phyloP scores from a whole-genome alignment of 2,797 vertebrate genomes.

The Anabacerthia variegaticeps region DNA sequence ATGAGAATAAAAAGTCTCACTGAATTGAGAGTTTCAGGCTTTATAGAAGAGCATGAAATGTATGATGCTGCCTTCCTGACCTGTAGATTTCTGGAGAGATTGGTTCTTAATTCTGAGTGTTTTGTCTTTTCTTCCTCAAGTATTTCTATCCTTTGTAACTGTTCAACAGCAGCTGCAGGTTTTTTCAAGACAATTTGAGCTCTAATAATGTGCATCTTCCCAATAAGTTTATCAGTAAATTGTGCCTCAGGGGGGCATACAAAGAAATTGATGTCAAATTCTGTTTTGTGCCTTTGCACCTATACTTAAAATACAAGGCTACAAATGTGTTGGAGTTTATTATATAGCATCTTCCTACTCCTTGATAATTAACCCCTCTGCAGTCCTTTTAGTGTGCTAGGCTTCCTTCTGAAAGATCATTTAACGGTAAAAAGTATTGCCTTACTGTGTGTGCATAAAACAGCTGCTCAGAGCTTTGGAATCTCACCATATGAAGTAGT shows the following conservation, averaged over 20 bases:
- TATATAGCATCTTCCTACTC: background rate
- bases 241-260: rapidly evolving
- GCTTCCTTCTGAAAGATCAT: background rate
- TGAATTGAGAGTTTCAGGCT: background rate
- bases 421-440: background rate
- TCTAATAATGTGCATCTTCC: background rate
- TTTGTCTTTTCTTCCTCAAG: background rate
- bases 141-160: background rate
- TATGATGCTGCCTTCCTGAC: background rate
- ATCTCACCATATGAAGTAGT: background rate
- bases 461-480: background rate
- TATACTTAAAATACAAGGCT: background rate
- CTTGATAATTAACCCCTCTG: background rate
- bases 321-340: background rate
- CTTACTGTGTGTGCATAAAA: background rate
- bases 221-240: background rate
- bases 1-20: background rate
- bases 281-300: background rate
- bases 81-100: background rate
- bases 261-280: background rate
- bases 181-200: background rate
- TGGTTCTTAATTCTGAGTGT: background rate
- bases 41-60: background rate
- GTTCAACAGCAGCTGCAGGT: background rate
- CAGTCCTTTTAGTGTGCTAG: background rate